Percentiles rank a stretch among this genome's conserved stretches.
These are phyloP conservation scores for Acanthurus lineatus DNA, from an alignment of 2,797 vertebrate genomes.

Conservation along the genomic window DNA sequence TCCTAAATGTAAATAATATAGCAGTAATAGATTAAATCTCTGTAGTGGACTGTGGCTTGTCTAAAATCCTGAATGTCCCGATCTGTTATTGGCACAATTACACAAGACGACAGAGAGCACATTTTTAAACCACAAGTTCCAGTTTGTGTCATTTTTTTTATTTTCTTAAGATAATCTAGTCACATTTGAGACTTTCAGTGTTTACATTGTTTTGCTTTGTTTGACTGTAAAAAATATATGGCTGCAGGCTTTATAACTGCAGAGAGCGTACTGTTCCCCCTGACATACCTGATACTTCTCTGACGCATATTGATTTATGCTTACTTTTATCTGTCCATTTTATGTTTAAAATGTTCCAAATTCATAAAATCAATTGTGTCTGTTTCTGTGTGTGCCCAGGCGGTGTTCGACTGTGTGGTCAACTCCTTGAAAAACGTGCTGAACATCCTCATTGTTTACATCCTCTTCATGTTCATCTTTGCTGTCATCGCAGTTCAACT, in stretches of 20 bases:
- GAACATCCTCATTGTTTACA: slow-evolving; percentile 98
- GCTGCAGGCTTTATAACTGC: not conserved
- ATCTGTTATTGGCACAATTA: not conserved
- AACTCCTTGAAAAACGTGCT: slow-evolving; percentile 98
- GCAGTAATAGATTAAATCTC: not conserved
- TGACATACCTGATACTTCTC: not conserved
- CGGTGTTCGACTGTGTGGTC: slow-evolving; percentile 98
- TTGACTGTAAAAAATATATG: not conserved
- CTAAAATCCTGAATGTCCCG: not conserved
- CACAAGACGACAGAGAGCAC: not conserved
- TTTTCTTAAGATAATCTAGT: not conserved
- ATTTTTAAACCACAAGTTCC: no score
- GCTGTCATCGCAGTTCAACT: slow-evolving; percentile 98
- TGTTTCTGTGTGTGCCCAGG: slow-evolving; percentile 81
- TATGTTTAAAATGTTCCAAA: slow-evolving; percentile 1
- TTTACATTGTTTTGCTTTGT: slow-evolving; percentile 2
- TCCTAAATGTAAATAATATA: no score
- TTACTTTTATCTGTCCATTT: no score
- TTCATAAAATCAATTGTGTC: slow-evolving; percentile 4
- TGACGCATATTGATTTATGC: no score
- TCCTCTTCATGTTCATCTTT: slow-evolving; percentile 99
- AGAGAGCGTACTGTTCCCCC: not conserved
- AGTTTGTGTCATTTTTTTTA: not conserved
- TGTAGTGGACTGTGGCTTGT: not conserved
- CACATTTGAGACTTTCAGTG: not conserved